Evolutionary conservation across 2,888 invertebrate genomes (phyloP).

Genomic region (Hetaerina titia): DNA sequence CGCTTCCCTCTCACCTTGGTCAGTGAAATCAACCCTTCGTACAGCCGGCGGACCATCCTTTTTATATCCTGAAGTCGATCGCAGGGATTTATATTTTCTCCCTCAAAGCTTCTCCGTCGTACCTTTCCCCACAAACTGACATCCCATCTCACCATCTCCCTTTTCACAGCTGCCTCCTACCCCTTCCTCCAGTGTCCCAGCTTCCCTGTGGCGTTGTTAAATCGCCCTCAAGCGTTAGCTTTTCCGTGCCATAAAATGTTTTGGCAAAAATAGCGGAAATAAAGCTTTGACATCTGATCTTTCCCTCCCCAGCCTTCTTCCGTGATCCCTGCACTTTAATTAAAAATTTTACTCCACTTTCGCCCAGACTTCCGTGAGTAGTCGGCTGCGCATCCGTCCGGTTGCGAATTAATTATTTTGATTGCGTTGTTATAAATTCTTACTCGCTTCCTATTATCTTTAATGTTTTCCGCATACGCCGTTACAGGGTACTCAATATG

Average conservation of each 20-base stretch:
- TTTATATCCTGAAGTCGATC: too few species aligned
- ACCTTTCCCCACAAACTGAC: not conserved
- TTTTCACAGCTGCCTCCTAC: not conserved
- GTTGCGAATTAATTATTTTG: not conserved
- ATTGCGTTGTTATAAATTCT: not conserved
- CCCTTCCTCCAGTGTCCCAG: not conserved
- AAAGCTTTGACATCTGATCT: not conserved
- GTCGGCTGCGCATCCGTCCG: not conserved
- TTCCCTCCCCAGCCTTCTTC: not conserved
- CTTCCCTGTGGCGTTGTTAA: not conserved
- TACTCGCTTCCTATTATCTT: too few species aligned
- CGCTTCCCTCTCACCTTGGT: too few species aligned
- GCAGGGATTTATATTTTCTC: too few species aligned
- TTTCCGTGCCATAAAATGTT: slow-evolving; percentile 2
- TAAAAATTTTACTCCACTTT: not conserved
- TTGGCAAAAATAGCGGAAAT: not conserved
- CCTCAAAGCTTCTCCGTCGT: too few species aligned
- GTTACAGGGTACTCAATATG: too few species aligned
- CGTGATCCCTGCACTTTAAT: not conserved
- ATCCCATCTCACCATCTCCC: not conserved
- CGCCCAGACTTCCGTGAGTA: not conserved
- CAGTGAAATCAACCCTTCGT: too few species aligned
- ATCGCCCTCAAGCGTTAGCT: not conserved
- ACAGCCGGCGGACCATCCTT: too few species aligned
- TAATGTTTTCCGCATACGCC: too few species aligned